These are phyloP conservation scores for Coracopsis vasa DNA, from an alignment of 2,113 vertebrate species.

Conservation along the genomic window DNA sequence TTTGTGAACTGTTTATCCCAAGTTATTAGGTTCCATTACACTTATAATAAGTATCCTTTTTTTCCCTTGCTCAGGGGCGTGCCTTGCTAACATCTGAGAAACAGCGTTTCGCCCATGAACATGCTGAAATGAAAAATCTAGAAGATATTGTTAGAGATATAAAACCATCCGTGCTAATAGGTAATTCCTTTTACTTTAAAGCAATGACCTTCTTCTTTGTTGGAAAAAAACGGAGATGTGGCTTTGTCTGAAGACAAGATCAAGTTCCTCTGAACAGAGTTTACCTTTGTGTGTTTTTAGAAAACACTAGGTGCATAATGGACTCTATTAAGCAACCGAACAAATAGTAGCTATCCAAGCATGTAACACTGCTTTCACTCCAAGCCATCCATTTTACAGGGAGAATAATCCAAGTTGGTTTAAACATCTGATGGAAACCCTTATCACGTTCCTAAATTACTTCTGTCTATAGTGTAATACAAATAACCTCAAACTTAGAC, in stretches of 20 bases:
- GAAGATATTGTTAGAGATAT: conserved; percentile 85
- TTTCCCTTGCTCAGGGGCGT: conserved; percentile 77
- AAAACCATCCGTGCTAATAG: conserved; percentile 92
- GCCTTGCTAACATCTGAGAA: conserved; percentile 89
- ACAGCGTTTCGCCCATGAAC: conserved; percentile 87
- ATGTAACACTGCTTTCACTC: background rate
- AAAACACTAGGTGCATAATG: conserved; percentile 15
- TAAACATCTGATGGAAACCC: background rate
- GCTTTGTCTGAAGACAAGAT: conserved; percentile 14
- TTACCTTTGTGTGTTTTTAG: conserved; percentile 37
- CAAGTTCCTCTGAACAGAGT: conserved; percentile 17
- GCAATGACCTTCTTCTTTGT: background rate
- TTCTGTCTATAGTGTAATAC: background rate
- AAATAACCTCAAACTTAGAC: background rate
- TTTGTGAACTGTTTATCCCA: background rate
- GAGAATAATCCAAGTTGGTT: background rate
- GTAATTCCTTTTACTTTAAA: conserved; percentile 71
- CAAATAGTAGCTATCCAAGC: background rate
- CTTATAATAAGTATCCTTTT: background rate
- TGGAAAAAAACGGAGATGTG: background rate
- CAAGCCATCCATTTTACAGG: background rate
- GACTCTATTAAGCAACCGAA: conserved; percentile 18
- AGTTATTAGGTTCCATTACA: background rate
- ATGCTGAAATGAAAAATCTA: conserved; percentile 85
- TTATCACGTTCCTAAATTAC: background rate